A percentile compares a stretch with the other conserved stretches of the same genome.
Evolutionary conservation across 2,113 vertebrate species (phyloP).

Genomic region (Psittacula cyanocephala): DNA sequence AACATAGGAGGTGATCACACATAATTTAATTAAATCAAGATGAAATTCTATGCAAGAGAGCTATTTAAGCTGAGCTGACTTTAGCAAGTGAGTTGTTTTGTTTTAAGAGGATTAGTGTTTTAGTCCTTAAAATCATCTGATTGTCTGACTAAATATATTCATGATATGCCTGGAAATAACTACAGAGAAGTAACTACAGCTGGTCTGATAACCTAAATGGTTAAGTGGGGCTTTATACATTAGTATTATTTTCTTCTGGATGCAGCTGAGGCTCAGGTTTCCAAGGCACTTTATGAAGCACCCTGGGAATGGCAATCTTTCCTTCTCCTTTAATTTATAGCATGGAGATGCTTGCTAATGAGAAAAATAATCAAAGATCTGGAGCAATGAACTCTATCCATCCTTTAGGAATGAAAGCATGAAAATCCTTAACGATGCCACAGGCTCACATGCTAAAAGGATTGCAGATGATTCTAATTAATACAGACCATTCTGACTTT

Average conservation of each 20-base stretch:
- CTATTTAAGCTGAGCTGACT: neutral
- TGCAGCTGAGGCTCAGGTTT: constrained; percentile 51
- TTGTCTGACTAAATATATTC: neutral
- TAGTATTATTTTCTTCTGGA: constrained; percentile 18
- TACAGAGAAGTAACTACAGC: neutral
- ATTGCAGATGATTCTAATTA: constrained; percentile 66
- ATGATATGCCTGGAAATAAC: constrained; percentile 26
- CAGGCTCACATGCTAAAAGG: constrained; percentile 39
- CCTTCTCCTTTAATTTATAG: constrained; percentile 52
- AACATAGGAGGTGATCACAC: neutral
- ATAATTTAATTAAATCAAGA: constrained; percentile 48
- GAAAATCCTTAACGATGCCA: constrained; percentile 66
- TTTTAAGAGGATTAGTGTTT: constrained; percentile 39
- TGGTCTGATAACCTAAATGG: constrained; percentile 3
- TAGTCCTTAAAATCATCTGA: constrained; percentile 8
- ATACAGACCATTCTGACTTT: constrained; percentile 25
- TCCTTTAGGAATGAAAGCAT: constrained; percentile 53
- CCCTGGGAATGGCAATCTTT: constrained; percentile 44
- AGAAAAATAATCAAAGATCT: constrained; percentile 66
- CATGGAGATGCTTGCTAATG: constrained; percentile 48
- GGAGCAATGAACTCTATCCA: constrained; percentile 23
- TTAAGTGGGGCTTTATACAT: constrained; percentile 15
- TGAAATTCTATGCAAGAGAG: constrained; percentile 14
- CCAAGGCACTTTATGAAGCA: constrained; percentile 38
- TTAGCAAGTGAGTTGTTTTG: constrained; percentile 6